Conservation (phyloP, 2,888 invertebrate genomes). For the Thecophora atra region DNA sequence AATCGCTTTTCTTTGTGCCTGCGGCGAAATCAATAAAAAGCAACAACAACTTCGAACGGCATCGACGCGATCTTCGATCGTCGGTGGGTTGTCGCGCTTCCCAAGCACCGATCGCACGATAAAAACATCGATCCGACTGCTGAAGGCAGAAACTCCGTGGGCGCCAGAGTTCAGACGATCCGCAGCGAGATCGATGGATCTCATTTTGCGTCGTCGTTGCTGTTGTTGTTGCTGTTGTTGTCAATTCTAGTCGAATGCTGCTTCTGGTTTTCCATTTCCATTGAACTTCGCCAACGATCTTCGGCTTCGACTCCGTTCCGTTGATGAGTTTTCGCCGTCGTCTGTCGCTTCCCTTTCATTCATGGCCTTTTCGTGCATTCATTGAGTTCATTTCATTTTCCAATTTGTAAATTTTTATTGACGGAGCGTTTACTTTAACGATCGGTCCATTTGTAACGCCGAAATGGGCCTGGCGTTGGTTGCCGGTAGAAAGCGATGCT, state of each 20-base stretch:
- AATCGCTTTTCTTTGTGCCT: conserved; percentile 34
- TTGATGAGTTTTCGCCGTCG: no score
- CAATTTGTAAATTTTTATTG: conserved; percentile 16
- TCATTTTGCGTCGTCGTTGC: background rate
- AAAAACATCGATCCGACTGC: background rate
- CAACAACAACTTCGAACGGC: conserved; percentile 39
- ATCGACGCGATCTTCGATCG: conserved; percentile 28
- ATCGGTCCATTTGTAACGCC: conserved; percentile 17
- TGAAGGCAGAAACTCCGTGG: background rate
- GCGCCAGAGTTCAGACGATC: conserved; percentile 17
- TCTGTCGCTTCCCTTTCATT: conserved; percentile 5
- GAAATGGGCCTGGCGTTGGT: background rate
- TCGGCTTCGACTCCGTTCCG: no score
- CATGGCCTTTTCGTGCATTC: background rate
- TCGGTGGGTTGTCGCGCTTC: no score
- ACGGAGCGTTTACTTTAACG: conserved; percentile 2
- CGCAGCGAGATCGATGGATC: conserved; percentile 3
- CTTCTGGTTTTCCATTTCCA: conserved; percentile 1
- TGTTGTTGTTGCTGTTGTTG: background rate
- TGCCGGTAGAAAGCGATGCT: background rate
- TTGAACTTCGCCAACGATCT: no score
- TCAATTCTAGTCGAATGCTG: background rate
- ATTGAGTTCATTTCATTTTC: background rate
- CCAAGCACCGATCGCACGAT: conserved; percentile 3
- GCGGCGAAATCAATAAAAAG: conserved; percentile 31